Conservation (phyloP, 2,113 vertebrate species). For the Indicator indicator region DNA sequence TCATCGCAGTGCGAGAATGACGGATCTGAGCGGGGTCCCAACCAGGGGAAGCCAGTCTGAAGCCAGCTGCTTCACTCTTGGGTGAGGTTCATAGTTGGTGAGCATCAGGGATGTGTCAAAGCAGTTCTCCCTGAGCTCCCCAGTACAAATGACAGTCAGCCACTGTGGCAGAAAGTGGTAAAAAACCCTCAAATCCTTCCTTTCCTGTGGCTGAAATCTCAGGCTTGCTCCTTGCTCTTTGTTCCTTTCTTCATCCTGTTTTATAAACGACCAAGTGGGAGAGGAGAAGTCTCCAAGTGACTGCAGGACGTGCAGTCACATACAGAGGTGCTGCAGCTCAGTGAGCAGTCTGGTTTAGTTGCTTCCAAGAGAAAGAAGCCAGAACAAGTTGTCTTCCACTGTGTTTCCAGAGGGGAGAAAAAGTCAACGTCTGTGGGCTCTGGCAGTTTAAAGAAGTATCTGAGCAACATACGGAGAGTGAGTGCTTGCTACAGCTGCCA, state of each 20-base stretch:
- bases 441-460: conserved; percentile 88
- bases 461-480: conserved; percentile 98
- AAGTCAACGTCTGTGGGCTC: conserved; percentile 38
- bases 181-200: background rate
- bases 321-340: conserved; percentile 16
- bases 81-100: background rate
- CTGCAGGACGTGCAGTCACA: conserved; percentile 6
- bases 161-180: conserved; percentile 22
- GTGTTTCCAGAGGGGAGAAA: conserved; percentile 10
- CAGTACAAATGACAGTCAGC: background rate
- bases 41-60: background rate
- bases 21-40: background rate
- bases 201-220: background rate
- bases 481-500: conserved; percentile 96
- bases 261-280: conserved; percentile 17
- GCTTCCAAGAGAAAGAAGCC: conserved; percentile 18
- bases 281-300: background rate
- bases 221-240: background rate
- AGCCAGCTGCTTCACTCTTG: background rate
- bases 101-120: background rate
- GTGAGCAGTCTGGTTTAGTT: conserved; percentile 36
- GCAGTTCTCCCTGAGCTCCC: background rate
- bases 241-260: conserved; percentile 24
- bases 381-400: conserved; percentile 58
- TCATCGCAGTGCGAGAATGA: too few species aligned